phyloP scores from a whole-genome alignment of 2,888 invertebrate species.

The Philopedon plagiatum region DNA sequence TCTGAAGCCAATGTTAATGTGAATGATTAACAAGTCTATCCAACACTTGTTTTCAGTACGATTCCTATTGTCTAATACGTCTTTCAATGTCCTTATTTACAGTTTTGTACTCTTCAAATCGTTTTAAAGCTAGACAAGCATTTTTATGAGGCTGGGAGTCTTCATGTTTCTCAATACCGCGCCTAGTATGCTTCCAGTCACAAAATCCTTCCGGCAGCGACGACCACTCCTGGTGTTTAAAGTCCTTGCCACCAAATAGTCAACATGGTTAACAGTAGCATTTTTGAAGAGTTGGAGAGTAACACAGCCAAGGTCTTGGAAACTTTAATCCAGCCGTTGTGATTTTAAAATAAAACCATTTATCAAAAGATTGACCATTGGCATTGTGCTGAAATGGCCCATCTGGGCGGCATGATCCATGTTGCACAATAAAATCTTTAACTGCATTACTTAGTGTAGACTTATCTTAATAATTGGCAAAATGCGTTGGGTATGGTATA shows the following conservation, averaged over 20 bases:
- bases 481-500: too few relatives aligned
- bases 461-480: too few relatives aligned
- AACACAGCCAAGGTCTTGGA: constrained; percentile 7
- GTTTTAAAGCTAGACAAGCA: constrained; percentile 14
- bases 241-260: neutral
- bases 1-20: constrained; percentile 10
- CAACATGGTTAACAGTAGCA: constrained; percentile 18
- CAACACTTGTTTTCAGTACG: too few relatives aligned
- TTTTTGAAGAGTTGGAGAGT: neutral
- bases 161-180: constrained; percentile 14
- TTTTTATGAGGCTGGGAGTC: constrained; percentile 3
- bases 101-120: constrained; percentile 9
- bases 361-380: neutral
- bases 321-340: constrained; percentile 5
- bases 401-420: neutral
- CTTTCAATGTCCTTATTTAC: constrained; percentile 15
- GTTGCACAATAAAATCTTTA: neutral
- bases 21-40: too few relatives aligned
- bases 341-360: neutral
- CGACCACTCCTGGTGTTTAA: too few relatives aligned
- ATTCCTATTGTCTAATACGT: constrained; percentile 15
- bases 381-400: neutral
- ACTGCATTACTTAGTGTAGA: too few relatives aligned
- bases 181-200: constrained; percentile 1
- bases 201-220: neutral